Base-by-base conservation (phyloP, 2,113 vertebrate genomes). In the Lethenteron reissneri region DNA sequence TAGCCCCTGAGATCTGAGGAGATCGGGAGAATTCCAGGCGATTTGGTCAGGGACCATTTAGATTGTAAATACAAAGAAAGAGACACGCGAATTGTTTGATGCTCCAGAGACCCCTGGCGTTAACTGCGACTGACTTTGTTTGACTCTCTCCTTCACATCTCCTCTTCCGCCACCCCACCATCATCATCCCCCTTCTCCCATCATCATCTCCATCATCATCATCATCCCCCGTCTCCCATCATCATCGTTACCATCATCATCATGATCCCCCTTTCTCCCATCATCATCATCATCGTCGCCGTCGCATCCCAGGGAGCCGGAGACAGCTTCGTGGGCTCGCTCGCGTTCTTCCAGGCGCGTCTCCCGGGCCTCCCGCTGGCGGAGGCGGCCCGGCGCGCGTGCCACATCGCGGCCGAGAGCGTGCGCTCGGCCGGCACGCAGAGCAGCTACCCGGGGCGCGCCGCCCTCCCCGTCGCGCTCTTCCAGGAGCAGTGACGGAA, bases 381-480 rank as follows among this genome's bases (percentile, higher is more conserved):
- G n/a, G 64, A 68, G 21, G 21, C 21, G 11, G 64, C 64, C 64
- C 64, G 11, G 11, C 64, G 64, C 8, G 8, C 64, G 9, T 68
- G 64, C 64, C n/a, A 17, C 10, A 21, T 68, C 21, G 64, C 64
- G 21, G 64, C 64, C n/a, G 64, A 17, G n/a, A 68, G 64, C 21
- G 64, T 68, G n/a, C n/a, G n/a, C n/a, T n/a, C 64, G 11, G 21
- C n/a, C n/a, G 64, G 64, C 64, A 68, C 64, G 64, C 64, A 68
- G 64, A 68, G 64, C 64, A 68, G 64, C 21, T 68, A 68, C 21
- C 64, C 64, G n/a, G n/a, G 2, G n/a, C 64, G 64, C 11, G n/a
- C 8, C n/a, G 21, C 9, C 21, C 64, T 68, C 21, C 64, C 64
- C 25, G 64, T 9, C 25, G 64, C 25, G n/a, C 64, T 68, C 64